These are phyloP conservation scores for Astatotilapia flaviijosephi DNA, from an alignment of 2,113 vertebrate species.

Conservation along the genomic window DNA sequence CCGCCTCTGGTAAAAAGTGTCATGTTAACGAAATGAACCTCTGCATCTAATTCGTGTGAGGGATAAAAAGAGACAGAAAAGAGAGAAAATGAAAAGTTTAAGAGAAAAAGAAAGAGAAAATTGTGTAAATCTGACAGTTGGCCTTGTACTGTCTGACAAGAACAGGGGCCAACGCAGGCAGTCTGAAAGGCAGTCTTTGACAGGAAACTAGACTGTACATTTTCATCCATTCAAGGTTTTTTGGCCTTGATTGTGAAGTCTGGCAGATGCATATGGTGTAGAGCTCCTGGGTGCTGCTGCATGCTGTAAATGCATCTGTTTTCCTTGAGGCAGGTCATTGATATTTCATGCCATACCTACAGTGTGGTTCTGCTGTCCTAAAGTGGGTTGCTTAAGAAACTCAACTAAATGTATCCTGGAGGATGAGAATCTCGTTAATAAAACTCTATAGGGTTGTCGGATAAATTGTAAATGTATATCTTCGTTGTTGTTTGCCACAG, in stretches of 20 bases:
- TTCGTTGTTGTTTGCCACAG: background rate
- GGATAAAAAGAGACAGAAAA: background rate
- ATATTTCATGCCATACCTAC: background rate
- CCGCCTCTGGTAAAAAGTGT: conserved; percentile 83
- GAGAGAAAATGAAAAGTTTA: conserved; percentile 8
- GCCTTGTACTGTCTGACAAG: background rate
- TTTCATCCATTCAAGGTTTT: conserved; percentile 21
- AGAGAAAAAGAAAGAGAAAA: conserved; percentile 6
- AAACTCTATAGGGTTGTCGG: background rate
- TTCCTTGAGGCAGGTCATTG: background rate
- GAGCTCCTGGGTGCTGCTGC: background rate
- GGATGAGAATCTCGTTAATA: background rate
- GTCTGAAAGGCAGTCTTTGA: background rate
- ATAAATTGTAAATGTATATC: background rate
- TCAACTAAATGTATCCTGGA: background rate
- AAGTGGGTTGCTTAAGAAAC: background rate
- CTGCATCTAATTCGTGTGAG: conserved; percentile 69
- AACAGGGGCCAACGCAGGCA: background rate
- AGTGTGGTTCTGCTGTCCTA: background rate
- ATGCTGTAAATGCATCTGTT: background rate
- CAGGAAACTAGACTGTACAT: background rate
- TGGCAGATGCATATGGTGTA: background rate
- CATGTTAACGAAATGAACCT: conserved; percentile 86
- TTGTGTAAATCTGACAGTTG: background rate
- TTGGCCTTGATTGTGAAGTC: conserved; percentile 26